Evolutionary conservation across 53 echinoderm and acorn worm species (phyloP), one percentile per base, ranked within the genome.

Genomic region (Pentamera pediparva): DNA sequence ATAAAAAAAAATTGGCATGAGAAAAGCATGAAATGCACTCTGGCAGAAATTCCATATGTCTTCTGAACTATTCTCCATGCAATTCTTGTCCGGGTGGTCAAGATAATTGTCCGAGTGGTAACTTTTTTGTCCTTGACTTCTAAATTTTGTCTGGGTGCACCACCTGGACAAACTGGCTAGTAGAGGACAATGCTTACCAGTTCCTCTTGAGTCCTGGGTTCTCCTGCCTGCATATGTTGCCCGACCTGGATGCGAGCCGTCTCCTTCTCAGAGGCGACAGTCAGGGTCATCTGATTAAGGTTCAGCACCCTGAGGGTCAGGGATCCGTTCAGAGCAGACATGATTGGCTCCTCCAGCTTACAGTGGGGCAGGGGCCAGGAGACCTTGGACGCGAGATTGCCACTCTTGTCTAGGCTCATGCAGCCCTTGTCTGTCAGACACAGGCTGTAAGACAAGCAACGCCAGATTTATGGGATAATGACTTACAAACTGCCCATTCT

Each of bases 321-420:
- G 70, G 78, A 74, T 30, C 89, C 91, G 48, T 86, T 91, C 57
- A 98, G 60, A 37, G 79, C 73, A 60, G 87, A 62, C 20, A 51
- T 50, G 69, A 98, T 78, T 9, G 91, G 85, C 25, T 77, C 76
- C 51, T 82, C 37, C 24, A 98, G 81, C 70, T 83, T 88, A 32
- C 82, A 77, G 54, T 91, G 98, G 2, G 89, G 91, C 40, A 98
- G 74, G 40, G 91, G 87, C 98, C 98, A 98, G 28, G 76, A 86
- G 64, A 80, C 83, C 49, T 84, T 91, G 41, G 82, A 82, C 3
- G 85, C 75, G 37, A 87, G 79, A 37, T 77, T 79, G 0, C 98
- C 98, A 18, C 89, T 84, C 32, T 85, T 64, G 43, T 91, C 98
- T 31, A 83, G 65, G 22, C 85, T 31, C 80, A 91, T 86, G 53